Conservation (phyloP, 2,113 vertebrate species). For the Podilymbus podiceps region DNA sequence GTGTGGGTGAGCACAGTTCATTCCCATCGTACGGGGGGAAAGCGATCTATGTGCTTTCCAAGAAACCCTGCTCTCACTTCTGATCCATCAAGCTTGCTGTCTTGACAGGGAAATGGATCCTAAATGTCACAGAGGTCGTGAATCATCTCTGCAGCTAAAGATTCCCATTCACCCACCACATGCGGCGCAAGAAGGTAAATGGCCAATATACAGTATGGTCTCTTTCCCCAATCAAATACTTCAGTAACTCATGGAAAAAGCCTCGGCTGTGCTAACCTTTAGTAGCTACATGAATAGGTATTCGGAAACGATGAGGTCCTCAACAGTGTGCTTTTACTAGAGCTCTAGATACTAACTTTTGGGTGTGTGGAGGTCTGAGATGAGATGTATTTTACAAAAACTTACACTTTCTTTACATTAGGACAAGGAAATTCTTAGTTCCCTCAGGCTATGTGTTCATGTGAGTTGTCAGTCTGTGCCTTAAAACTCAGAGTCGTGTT, state of each 20-base stretch:
- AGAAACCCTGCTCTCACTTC: not conserved
- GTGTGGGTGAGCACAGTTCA: not conserved
- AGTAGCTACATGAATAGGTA: not conserved
- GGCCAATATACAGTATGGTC: accelerated
- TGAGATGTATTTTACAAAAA: not conserved
- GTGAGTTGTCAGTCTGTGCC: not conserved
- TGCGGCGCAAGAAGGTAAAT: accelerated
- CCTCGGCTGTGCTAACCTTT: not conserved
- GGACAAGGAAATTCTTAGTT: not conserved
- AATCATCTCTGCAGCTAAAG: not conserved
- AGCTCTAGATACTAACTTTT: not conserved
- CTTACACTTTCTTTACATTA: accelerated
- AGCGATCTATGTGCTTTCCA: not conserved
- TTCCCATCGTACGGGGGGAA: accelerated
- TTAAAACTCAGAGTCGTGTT: not conserved
- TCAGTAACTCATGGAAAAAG: not conserved
- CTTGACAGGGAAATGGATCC: not conserved
- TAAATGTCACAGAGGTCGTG: not conserved
- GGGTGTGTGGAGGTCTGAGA: no score
- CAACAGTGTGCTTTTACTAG: not conserved
- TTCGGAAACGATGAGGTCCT: not conserved
- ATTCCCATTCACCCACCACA: not conserved
- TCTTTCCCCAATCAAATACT: not conserved
- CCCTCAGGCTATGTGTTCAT: not conserved
- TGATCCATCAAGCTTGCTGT: not conserved